Percentiles rank a stretch among this genome's conserved stretches.
Conservation (phyloP, 2,797 vertebrate species). For the Anguilla pacifica region DNA sequence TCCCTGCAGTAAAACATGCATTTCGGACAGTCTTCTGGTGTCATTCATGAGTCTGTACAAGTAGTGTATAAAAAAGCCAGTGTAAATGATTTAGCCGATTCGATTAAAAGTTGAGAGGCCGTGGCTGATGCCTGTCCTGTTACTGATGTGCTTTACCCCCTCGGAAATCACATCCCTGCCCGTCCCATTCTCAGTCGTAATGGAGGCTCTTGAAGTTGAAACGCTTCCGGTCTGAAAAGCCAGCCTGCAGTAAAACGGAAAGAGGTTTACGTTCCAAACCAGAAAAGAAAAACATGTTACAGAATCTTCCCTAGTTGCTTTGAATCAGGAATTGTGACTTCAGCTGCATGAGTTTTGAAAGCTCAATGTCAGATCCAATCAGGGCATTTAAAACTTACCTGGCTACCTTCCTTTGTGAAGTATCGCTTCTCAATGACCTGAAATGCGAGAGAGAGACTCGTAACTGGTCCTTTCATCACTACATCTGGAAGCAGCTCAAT, state of each 20-base stretch:
- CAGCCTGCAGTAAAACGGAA: slow-evolving; percentile 67
- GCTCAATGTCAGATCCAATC: neutral
- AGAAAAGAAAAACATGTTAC: neutral
- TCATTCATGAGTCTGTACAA: too few relatives aligned
- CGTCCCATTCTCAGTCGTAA: slow-evolving; percentile 76
- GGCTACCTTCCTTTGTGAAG: slow-evolving; percentile 84
- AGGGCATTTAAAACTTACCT: slow-evolving; percentile 70
- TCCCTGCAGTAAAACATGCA: too few relatives aligned
- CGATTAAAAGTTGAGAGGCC: neutral
- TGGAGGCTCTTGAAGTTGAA: slow-evolving; percentile 90
- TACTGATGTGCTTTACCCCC: neutral
- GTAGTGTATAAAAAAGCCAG: neutral
- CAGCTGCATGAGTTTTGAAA: neutral
- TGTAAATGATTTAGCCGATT: neutral
- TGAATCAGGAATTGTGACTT: neutral
- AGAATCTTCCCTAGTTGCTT: neutral
- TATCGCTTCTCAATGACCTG: slow-evolving; percentile 98
- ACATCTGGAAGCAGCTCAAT: neutral
- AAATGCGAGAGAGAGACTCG: slow-evolving; percentile 13
- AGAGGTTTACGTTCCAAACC: neutral
- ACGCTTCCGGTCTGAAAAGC: slow-evolving; percentile 88
- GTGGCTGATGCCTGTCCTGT: neutral
- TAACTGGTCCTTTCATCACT: neutral
- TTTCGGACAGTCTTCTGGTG: too few relatives aligned
- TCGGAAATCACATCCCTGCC: neutral